phyloP scores from a whole-genome alignment of 2,888 invertebrate species.

The Polydesmus complanatus region DNA sequence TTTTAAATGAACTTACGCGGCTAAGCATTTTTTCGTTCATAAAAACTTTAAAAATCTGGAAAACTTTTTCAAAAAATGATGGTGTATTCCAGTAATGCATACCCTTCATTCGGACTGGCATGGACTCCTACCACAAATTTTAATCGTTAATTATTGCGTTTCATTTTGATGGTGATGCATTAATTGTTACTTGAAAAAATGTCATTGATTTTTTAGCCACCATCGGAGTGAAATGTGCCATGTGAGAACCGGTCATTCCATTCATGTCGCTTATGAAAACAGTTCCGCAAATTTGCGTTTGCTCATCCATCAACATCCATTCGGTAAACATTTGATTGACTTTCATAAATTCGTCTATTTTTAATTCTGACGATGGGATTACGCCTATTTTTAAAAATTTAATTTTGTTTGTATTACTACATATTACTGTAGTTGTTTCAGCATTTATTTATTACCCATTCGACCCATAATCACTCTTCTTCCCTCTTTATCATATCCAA shows the following conservation, averaged over 20 bases:
- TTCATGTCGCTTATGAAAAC: conserved; percentile 44
- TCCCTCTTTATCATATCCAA: conserved; percentile 44
- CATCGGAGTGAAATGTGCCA: conserved; percentile 44
- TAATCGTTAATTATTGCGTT: too few relatives aligned
- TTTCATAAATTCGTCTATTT: not conserved
- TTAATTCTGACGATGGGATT: not conserved
- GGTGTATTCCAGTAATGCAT: conserved; percentile 57
- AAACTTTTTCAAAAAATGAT: conserved; percentile 46
- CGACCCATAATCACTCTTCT: conserved; percentile 32
- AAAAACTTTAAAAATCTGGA: conserved; percentile 49
- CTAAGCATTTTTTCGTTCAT: conserved; percentile 42
- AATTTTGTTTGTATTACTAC: not conserved
- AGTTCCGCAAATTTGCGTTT: conserved; percentile 27
- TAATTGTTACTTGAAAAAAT: conserved; percentile 31
- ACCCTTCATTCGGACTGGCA: conserved; percentile 50
- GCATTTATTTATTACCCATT: not conserved
- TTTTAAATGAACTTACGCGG: not conserved
- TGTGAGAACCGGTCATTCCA: conserved; percentile 39
- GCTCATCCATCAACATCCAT: conserved; percentile 8
- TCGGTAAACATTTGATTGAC: not conserved
- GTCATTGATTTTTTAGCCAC: conserved; percentile 44
- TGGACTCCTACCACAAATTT: conserved; percentile 37
- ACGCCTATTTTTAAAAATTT: not conserved
- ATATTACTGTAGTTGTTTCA: conserved; percentile 34
- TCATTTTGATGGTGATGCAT: too few relatives aligned